A percentile compares a stretch with the other conserved stretches of the same genome.
Conservation (phyloP, 2,113 vertebrate species). For the Apistogramma diplotaenia region DNA sequence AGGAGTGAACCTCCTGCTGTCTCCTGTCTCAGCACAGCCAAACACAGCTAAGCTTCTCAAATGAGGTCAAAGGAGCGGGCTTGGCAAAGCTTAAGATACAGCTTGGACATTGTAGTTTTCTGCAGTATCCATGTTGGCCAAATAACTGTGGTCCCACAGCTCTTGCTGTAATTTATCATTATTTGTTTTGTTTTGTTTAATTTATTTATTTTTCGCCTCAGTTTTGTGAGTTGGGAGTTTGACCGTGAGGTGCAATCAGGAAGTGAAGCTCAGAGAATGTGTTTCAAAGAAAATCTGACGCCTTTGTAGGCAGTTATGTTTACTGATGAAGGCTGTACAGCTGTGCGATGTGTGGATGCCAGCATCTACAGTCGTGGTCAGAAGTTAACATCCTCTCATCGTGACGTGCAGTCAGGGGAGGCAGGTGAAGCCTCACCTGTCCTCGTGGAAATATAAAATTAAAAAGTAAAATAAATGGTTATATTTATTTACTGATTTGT, state of each 20-base stretch:
- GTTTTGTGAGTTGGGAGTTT: background rate
- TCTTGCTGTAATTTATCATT: slow-evolving; percentile 22
- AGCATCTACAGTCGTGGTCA: background rate
- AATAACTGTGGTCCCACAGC: slow-evolving; percentile 17
- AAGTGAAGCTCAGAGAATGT: background rate
- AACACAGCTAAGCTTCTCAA: slow-evolving; percentile 48
- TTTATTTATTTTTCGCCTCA: background rate
- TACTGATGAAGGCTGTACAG: background rate
- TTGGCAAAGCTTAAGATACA: slow-evolving; percentile 45
- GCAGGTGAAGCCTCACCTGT: no score
- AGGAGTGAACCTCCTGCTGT: slow-evolving; percentile 54
- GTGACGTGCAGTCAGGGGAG: no score
- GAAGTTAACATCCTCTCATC: background rate
- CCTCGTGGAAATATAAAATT: no score
- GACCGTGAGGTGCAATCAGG: background rate
- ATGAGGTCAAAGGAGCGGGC: slow-evolving; percentile 53
- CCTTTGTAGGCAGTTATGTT: background rate
- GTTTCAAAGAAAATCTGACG: background rate
- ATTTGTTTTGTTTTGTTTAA: slow-evolving; percentile 21
- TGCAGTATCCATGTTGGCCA: slow-evolving; percentile 15
- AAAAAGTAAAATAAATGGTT: no score
- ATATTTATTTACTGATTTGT: no score
- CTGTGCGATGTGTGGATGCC: background rate
- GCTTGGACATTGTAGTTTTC: slow-evolving; percentile 43
- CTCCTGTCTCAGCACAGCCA: slow-evolving; percentile 23